Base-by-base conservation (phyloP, 1,140 invertebrate species). In the Meteorus sp. region DNA sequence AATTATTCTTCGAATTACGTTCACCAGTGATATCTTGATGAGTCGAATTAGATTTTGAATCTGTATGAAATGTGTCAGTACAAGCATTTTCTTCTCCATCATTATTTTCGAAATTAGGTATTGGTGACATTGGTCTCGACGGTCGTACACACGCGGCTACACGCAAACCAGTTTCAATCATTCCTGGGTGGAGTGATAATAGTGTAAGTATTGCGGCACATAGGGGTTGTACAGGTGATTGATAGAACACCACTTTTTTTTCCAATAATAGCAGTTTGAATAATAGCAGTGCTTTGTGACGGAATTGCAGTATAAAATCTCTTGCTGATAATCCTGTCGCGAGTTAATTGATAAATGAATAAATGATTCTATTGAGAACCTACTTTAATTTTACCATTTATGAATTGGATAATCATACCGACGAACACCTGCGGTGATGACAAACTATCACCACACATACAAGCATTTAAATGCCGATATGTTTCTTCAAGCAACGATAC, bases 251-350 rank as follows among this genome's bases (percentile, higher is more conserved):
- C 43, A 98, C 89, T 73, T 89, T 90, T 69, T 89, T 89, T 75
- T 98, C 94, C 43, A 99, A 81, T 33, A 98, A 77, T 19, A 99
- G 73, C 23, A 99, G 77, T 82, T 99, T 99, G 73, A 99, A 98
- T 8, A 99, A 77, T 44, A 97, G 81, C 29, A 99, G 77, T 31
- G 92, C 89, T 84, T 98, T 97, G 73, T 98, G 94, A 60, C 89
- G 87, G 85, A 96, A 98, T 60, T 86, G 85, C 62, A 90, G 79
- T 43, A 97, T 86, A 60, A 97, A 83, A 70, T 94, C 89, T 70
- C 88, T 81, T 5, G 88, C 84, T 19, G 91, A 91, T 59, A 95
- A 82, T 63, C 91, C 93, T 92, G 71, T n/a, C n/a, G n/a, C n/a
- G 47, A 62, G 52, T 33, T 44, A 41, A 25, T 22, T 5, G 51